These are phyloP conservation scores for Cydia amplana DNA, from an alignment of 1,140 invertebrate species.

Conservation along the genomic window DNA sequence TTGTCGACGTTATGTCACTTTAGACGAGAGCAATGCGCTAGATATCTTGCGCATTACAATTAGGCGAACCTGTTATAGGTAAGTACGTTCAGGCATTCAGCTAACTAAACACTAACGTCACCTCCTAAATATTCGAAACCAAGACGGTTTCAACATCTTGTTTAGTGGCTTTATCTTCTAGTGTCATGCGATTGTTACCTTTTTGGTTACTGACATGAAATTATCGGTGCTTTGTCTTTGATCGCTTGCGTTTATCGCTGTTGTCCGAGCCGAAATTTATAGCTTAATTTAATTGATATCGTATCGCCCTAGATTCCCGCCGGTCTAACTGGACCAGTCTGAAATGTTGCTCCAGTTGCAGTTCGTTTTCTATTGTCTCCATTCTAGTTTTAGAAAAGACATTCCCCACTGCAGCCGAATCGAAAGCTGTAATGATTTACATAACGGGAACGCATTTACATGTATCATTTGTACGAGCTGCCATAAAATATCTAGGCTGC, in stretches of 20 bases:
- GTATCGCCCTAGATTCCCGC: slow-evolving; percentile 44
- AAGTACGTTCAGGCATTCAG: slow-evolving; percentile 1
- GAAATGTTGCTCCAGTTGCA: slow-evolving; percentile 48
- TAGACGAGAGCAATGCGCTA: slow-evolving; percentile 43
- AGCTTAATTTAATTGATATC: slow-evolving; percentile 51
- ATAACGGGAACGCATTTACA: background rate
- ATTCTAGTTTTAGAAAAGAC: slow-evolving; percentile 15
- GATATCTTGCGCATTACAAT: slow-evolving; percentile 46
- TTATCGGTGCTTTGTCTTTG: slow-evolving; percentile 33
- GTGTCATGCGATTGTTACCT: slow-evolving; percentile 28
- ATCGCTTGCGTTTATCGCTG: slow-evolving; percentile 34
- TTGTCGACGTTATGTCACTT: slow-evolving; percentile 50
- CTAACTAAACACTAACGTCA: slow-evolving; percentile 9
- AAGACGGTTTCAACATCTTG: background rate
- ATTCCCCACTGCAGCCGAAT: background rate
- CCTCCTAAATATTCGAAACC: slow-evolving; percentile 2
- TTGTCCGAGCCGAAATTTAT: slow-evolving; percentile 41
- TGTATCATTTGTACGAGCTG: background rate
- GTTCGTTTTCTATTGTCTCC: slow-evolving; percentile 38
- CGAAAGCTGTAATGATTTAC: background rate
- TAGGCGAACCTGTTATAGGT: slow-evolving; percentile 39
- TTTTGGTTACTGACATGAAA: slow-evolving; percentile 35
- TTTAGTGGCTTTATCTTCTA: background rate
- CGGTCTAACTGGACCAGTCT: slow-evolving; percentile 46
- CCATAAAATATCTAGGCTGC: background rate